Base-by-base conservation (phyloP, 2,113 vertebrate genomes). In the Alexandromys fortis region DNA sequence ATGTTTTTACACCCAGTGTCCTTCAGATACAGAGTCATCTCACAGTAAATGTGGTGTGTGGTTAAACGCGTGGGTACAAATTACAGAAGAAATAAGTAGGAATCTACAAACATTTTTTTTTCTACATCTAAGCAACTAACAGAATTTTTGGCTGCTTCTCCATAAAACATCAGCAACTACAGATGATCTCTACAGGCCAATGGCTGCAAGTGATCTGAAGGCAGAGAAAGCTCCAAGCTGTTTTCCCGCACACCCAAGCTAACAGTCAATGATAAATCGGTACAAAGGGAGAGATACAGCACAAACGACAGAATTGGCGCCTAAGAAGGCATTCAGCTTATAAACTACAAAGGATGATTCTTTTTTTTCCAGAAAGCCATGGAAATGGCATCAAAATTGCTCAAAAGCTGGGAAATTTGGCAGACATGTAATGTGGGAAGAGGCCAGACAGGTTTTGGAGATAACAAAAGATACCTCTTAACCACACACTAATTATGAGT, bases 381-480 rank as follows among this genome's bases (percentile, higher is more conserved):
- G 17, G 38, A 16, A 92, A 97, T 86, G 83, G 49, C 8, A 94
- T 76, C 95, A 86, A 70, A 0, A 10, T 93, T 89, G 93, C 79
- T 94, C 90, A 92, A 86, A 95, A 94, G 67, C 92, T 94, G 79
- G 90, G 65, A 89, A 72, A 92, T 94, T 93, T 97, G 95, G 95
- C 95, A 94, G 88, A 65, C 68, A 47, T 49, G 10, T 90, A 83
- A 75, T 89, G 95, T 97, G 86, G 81, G 21, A 91, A 89, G 11
- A 95, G 28, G 82, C 92, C 95, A 97, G 63, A 91, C 86, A 96
- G 95, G 47, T 90, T 97, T 86, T 78, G 68, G 72, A 70, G 86
- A 96, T 87, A 97, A 95, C 82, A 97, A 96, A 96, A 65, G 73
- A 38, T 92, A 92, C 73, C 61, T 95, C 73, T 89, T 45, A 94